These are phyloP conservation scores for Cyclura pinguis DNA, from an alignment of 2,797 vertebrate genomes.

Conservation along the genomic window DNA sequence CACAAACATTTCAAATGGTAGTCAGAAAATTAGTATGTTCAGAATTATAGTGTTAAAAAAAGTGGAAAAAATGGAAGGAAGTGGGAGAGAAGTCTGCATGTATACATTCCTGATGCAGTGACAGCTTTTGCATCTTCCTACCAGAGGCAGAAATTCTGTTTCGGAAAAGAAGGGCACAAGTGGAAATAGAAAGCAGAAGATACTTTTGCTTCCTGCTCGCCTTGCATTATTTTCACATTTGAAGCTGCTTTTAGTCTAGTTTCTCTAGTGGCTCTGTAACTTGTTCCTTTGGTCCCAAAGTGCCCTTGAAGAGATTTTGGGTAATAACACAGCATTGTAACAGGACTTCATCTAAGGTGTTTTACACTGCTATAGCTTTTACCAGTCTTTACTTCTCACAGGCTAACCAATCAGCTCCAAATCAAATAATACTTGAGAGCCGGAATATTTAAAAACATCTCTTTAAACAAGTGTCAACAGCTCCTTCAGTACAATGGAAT, in stretches of 20 bases:
- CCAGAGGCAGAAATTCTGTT: neutral
- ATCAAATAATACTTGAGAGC: neutral
- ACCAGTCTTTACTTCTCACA: neutral
- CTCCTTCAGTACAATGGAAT: constrained; percentile 2
- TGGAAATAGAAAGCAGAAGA: neutral
- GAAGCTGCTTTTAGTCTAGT: constrained; percentile 7
- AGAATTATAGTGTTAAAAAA: neutral
- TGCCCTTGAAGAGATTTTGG: neutral
- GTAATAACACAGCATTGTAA: neutral
- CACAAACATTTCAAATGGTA: neutral
- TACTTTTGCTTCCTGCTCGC: neutral
- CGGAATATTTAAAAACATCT: neutral
- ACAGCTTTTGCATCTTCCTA: neutral
- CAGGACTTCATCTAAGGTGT: neutral
- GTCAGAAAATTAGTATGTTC: neutral
- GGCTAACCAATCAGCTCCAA: neutral
- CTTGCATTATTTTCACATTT: neutral
- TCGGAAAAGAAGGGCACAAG: neutral
- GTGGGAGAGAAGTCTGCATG: neutral
- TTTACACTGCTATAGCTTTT: neutral
- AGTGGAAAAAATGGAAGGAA: neutral
- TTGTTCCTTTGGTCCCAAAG: neutral
- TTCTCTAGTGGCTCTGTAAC: neutral
- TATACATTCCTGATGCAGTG: neutral
- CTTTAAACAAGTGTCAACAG: neutral